Evolutionary conservation across 2,113 vertebrate genomes (phyloP), one percentile per base, ranked within the genome.

Genomic region (Nicator chloris): DNA sequence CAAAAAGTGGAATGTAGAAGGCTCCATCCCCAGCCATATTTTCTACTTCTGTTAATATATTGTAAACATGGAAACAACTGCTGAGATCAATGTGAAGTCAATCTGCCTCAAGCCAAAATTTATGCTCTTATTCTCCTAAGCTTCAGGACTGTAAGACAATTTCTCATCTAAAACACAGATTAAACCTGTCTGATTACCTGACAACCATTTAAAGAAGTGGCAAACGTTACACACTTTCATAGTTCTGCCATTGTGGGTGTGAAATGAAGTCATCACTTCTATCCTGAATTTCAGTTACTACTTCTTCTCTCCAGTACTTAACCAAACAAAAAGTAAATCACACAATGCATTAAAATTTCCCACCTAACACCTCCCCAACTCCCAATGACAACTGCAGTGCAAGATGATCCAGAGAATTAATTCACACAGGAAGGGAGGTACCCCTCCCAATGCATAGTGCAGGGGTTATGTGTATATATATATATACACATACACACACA

Each of bases 281-380:
- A 79, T 86, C 86, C 79, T 68, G 45, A 79, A 76, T 85, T 94
- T 53, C 68, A 87, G 78, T 65, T 94, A 92, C 87, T 92, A 93
- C 88, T 88, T 68, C 35, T 70, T 75, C 78, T 72, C 64, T 76
- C 66, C 47, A 0, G 3, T 69, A 79, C 61, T 79, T 69, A 54
- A 82, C 49, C 78, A 90, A 87, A 82, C 39, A 91, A 54, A 79
- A 88, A 77, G 40, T 28, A 69, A 86, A 72, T 44, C 47, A 63
- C 11, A 39, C 33, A 81, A 47, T 5, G 47, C 68, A 39, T 49
- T 60, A 72, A 68, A 56, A 90, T 45, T 39, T 59, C 23, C 61
- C 79, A 80, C 54, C 80, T 51, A 61, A 70, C 50, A 69, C 33
- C 37, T 81, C 80, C 35, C 14, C 15, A 76, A 7, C 39, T 79